Conservation (phyloP, 2,888 invertebrate species). For the Brachycybe producta region DNA sequence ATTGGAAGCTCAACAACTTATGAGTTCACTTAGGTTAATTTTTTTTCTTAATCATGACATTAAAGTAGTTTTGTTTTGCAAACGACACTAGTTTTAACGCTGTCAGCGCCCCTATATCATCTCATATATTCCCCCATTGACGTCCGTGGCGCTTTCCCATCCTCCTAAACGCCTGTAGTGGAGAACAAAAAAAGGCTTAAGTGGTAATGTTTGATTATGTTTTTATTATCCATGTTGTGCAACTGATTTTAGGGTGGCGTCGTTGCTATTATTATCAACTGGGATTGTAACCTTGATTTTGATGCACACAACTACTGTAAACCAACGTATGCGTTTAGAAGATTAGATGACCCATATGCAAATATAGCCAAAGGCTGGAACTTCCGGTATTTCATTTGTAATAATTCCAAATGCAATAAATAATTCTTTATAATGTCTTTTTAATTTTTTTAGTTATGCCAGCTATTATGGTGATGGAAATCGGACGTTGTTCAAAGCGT, state of each 20-base stretch:
- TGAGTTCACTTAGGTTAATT: no score
- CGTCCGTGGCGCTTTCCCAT: no score
- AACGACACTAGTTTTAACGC: no score
- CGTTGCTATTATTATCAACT: conserved; percentile 36
- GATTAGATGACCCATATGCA: conserved; percentile 35
- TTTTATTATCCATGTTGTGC: no score
- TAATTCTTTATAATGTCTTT: conserved; percentile 3
- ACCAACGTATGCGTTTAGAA: conserved; percentile 37
- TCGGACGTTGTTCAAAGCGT: conserved; percentile 36
- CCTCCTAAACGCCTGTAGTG: no score
- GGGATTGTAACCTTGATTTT: conserved; percentile 40
- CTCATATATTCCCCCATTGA: no score
- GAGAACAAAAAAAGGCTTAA: no score
- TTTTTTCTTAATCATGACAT: no score
- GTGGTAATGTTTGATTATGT: no score
- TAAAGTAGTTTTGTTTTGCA: no score
- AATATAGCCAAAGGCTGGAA: conserved; percentile 38
- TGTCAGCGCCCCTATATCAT: no score
- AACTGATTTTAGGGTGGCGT: conserved; percentile 36
- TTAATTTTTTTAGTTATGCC: conserved; percentile 27
- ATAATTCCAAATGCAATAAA: neutral
- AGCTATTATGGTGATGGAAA: conserved; percentile 31
- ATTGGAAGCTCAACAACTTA: no score
- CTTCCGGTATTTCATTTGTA: conserved; percentile 34
- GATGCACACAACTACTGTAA: conserved; percentile 32